Conservation (phyloP, 2,797 vertebrate genomes). For the Tokudaia muenninki region DNA sequence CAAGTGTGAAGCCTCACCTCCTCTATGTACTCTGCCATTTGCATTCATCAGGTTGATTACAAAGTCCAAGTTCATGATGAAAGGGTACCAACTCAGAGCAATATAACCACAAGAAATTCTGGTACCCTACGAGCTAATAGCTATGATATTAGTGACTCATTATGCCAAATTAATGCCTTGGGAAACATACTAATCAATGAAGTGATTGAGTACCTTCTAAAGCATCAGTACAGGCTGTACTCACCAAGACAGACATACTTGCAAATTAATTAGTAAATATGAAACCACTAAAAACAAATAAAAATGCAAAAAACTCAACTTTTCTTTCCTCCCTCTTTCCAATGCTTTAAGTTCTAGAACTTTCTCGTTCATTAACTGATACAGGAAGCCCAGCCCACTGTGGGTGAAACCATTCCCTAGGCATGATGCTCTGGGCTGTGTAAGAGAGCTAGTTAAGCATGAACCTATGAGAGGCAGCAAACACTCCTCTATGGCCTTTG, state of each 20-base stretch:
- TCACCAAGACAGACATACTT: neutral
- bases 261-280: neutral
- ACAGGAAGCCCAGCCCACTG: neutral
- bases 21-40: constrained; percentile 13
- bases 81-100: constrained; percentile 38
- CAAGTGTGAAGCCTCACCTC: neutral
- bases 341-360: neutral
- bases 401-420: neutral
- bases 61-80: constrained; percentile 36
- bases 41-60: neutral
- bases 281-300: neutral
- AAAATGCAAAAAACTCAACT: neutral
- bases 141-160: neutral
- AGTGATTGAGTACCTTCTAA: constrained; percentile 39
- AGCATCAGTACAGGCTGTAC: constrained; percentile 3
- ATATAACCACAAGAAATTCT: neutral
- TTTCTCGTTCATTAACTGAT: neutral
- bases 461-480: neutral
- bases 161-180: neutral
- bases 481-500: neutral
- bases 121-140: neutral
- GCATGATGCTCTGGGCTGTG: neutral
- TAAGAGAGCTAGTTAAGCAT: neutral
- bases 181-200: constrained; percentile 22
- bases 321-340: neutral